These are phyloP conservation scores for Coccyzus lansbergi DNA, from an alignment of 2,797 vertebrate species.

Conservation along the genomic window DNA sequence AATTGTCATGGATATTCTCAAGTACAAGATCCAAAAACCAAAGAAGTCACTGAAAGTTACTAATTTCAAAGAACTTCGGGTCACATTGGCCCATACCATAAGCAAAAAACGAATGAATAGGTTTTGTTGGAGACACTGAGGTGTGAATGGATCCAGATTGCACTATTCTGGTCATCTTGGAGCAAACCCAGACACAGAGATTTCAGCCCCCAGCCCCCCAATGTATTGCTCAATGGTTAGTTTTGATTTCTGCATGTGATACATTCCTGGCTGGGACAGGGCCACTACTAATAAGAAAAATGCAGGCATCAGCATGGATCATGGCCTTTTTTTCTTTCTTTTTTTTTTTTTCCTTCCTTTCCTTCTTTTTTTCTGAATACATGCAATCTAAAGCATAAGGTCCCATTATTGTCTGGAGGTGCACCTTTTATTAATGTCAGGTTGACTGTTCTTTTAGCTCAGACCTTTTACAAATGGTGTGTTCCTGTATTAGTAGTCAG, in stretches of 20 bases:
- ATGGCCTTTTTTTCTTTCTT: neutral
- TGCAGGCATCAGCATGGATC: conserved; percentile 57
- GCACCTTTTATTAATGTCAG: neutral
- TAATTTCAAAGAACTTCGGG: neutral
- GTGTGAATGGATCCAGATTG: neutral
- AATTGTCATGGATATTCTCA: neutral
- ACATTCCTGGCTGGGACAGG: conserved; percentile 35
- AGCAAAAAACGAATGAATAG: neutral
- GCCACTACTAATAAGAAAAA: conserved; percentile 64
- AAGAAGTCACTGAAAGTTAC: neutral
- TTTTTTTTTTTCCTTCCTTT: neutral
- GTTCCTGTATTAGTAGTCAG: neutral
- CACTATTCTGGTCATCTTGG: conserved; percentile 2
- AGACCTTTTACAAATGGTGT: neutral
- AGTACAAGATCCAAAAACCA: neutral
- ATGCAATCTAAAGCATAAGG: neutral
- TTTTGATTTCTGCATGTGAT: conserved; percentile 56
- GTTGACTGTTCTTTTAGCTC: neutral
- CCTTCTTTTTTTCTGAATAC: neutral
- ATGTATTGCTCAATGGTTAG: neutral
- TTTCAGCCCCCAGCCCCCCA: neutral
- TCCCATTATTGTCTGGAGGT: neutral
- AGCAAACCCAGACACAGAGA: neutral
- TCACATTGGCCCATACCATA: fast-evolving
- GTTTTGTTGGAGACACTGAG: neutral